phyloP scores from a whole-genome alignment of 1,140 invertebrate genomes.

The Babylonia areolata region DNA sequence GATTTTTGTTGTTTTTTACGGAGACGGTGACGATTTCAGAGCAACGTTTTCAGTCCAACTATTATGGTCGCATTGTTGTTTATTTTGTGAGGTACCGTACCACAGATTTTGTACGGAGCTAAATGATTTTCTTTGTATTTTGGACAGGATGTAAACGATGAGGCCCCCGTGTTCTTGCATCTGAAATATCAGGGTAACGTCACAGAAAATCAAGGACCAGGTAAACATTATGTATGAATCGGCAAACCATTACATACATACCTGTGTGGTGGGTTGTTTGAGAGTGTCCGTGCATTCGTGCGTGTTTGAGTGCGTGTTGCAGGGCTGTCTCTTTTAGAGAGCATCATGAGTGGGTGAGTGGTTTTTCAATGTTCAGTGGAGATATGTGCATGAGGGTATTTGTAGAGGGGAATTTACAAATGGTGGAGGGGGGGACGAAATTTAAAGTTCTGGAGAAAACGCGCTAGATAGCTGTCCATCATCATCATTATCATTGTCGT shows the following conservation, averaged over 20 bases:
- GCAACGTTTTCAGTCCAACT: not conserved
- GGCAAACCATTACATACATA: not conserved
- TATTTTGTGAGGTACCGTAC: not conserved
- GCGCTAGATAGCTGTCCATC: too few relatives aligned
- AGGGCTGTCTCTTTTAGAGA: not conserved
- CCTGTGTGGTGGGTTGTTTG: too few relatives aligned
- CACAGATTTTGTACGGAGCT: not conserved
- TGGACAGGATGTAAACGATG: slow-evolving; percentile 84
- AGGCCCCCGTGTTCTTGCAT: slow-evolving; percentile 89
- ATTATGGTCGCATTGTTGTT: not conserved
- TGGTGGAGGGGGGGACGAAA: too few relatives aligned
- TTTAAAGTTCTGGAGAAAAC: too few relatives aligned
- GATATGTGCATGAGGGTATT: not conserved
- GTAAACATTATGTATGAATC: not conserved
- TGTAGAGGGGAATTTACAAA: too few relatives aligned
- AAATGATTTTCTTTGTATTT: slow-evolving; percentile 3
- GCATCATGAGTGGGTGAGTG: not conserved
- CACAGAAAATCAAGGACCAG: not conserved
- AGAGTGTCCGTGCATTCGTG: not conserved
- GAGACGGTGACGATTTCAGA: not conserved
- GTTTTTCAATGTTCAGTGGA: not conserved
- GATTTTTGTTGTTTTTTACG: not conserved
- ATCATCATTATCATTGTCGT: too few relatives aligned
- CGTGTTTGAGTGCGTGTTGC: not conserved
- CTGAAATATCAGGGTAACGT: slow-evolving; percentile 82